Evolutionary conservation across 2,113 vertebrate genomes (phyloP).

Genomic region (Chascanopsetta lugubris): DNA sequence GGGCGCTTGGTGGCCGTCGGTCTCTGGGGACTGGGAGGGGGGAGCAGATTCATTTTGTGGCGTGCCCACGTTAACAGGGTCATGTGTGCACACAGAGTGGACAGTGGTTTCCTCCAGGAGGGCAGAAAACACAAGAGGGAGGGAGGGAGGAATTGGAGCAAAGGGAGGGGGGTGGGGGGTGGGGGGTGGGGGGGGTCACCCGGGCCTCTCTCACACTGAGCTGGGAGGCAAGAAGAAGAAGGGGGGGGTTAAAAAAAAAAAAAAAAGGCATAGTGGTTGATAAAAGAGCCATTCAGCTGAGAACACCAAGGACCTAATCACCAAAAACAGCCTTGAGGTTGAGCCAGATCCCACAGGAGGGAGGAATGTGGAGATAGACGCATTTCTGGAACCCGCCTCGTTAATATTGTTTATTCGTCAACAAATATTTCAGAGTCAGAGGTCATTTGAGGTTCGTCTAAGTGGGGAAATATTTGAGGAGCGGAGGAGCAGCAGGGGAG

Average conservation of each 20-base stretch:
- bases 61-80: slow-evolving; percentile 62
- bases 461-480: slow-evolving; percentile 2
- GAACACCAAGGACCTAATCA: slow-evolving; percentile 76
- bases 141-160: slow-evolving; percentile 60
- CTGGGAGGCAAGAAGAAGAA: slow-evolving; percentile 47
- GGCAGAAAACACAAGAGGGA: slow-evolving; percentile 33
- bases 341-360: slow-evolving; percentile 67
- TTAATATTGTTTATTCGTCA: slow-evolving; percentile 61
- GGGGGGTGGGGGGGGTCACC: slow-evolving; percentile 12
- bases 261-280: slow-evolving; percentile 61
- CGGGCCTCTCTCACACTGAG: slow-evolving; percentile 49
- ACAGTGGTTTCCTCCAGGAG: slow-evolving; percentile 49
- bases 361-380: slow-evolving; percentile 49
- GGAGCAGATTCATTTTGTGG: slow-evolving; percentile 60
- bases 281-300: slow-evolving; percentile 77
- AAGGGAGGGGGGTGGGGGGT: slow-evolving; percentile 46
- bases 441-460: slow-evolving; percentile 63
- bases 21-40: slow-evolving; percentile 43
- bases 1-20: slow-evolving; percentile 35
- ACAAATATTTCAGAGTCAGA: slow-evolving; percentile 62
- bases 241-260: slow-evolving; percentile 44
- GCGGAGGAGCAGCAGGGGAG: background rate
- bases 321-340: slow-evolving; percentile 71
- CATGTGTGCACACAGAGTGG: slow-evolving; percentile 61
- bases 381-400: slow-evolving; percentile 55